phyloP scores from a whole-genome alignment of 2,113 vertebrate species.

The Brienomyrus longianalis region DNA sequence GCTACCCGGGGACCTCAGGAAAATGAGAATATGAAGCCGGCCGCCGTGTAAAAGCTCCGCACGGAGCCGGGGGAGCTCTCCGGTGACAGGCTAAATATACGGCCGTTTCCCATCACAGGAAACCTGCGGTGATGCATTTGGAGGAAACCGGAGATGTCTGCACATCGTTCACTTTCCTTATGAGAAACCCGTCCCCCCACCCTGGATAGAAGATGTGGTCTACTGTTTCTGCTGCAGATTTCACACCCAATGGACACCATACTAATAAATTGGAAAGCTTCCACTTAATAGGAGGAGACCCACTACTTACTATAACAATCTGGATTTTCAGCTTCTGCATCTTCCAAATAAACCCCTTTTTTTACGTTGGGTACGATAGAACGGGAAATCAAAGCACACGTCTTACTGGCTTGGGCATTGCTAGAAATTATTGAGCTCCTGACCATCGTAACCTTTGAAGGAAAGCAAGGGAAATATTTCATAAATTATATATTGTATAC shows the following conservation, averaged over 20 bases:
- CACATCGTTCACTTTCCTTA: neutral
- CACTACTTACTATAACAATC: neutral
- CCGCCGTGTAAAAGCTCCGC: neutral
- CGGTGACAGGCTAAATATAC: conserved; percentile 42
- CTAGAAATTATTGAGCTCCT: neutral
- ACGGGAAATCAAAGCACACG: neutral
- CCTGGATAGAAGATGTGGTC: neutral
- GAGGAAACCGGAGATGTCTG: neutral
- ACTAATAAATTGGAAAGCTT: neutral
- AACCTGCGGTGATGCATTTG: conserved; percentile 32
- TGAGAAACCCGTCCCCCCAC: neutral
- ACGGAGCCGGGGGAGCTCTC: neutral
- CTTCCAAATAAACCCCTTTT: neutral
- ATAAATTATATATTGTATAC: neutral
- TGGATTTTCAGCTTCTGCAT: neutral
- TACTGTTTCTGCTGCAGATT: neutral
- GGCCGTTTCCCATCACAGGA: conserved; percentile 48
- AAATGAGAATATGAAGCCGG: neutral
- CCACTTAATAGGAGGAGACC: neutral
- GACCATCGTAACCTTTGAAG: neutral
- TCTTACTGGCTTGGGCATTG: neutral
- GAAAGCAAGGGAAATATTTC: neutral
- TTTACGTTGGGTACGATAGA: neutral
- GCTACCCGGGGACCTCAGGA: neutral
- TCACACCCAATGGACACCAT: neutral